These are phyloP conservation scores for Elmis aenea DNA, from an alignment of 2,888 invertebrate genomes.

Conservation along the genomic window DNA sequence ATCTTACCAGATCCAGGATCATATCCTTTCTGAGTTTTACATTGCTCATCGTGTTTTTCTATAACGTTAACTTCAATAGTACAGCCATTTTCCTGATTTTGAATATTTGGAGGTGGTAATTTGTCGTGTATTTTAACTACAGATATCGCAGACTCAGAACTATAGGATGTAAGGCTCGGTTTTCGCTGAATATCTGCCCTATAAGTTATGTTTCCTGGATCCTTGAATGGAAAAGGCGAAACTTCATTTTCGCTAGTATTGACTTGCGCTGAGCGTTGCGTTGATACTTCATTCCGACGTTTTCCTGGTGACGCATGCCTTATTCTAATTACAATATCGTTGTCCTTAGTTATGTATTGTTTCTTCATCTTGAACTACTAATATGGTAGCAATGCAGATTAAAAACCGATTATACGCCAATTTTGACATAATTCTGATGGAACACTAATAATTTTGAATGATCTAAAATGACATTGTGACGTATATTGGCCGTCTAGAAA, in stretches of 20 bases:
- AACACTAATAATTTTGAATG: too few relatives aligned
- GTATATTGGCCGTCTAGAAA: too few relatives aligned
- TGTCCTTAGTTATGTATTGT: too few relatives aligned
- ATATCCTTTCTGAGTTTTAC: constrained; percentile 20
- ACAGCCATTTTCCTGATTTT: constrained; percentile 29
- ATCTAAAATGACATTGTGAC: too few relatives aligned
- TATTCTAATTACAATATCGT: too few relatives aligned
- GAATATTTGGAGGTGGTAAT: constrained; percentile 5
- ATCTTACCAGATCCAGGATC: constrained; percentile 5
- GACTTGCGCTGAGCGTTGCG: not conserved
- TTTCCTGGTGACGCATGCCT: too few relatives aligned
- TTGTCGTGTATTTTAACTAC: not conserved
- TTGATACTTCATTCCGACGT: too few relatives aligned
- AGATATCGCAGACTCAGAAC: constrained; percentile 4
- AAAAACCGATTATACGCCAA: too few relatives aligned
- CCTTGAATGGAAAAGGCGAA: constrained; percentile 3
- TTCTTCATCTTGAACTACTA: too few relatives aligned
- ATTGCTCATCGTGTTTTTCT: constrained; percentile 29
- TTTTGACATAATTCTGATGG: too few relatives aligned
- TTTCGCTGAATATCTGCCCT: not conserved
- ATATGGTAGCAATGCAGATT: too few relatives aligned
- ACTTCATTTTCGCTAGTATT: not conserved
- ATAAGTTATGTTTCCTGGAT: not conserved
- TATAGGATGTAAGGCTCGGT: constrained; percentile 1
- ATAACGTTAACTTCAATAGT: constrained; percentile 28